Evolutionary conservation across 2,888 invertebrate species (phyloP), one percentile per base, ranked within the genome.

Genomic region (Netelia fuscicornis): DNA sequence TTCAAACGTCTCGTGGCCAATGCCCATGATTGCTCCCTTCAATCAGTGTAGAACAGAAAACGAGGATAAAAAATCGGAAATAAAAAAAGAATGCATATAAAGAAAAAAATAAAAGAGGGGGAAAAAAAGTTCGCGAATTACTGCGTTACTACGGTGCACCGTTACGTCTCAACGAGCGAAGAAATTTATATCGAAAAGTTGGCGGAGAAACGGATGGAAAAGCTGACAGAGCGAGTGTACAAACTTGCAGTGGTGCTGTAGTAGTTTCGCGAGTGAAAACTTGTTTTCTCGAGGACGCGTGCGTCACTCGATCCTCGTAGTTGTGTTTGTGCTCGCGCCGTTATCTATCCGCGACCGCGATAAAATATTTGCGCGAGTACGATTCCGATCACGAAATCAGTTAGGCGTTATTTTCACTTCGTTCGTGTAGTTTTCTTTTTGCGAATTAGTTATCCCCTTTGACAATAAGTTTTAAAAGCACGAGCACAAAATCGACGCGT

Each of bases 141-240:
- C 30, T 5, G 30, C 30, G 30, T 3, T 30, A 30, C 30, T 0
- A 30, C 2, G 30, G 30, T 30, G 30, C 30, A 30, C 83, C 81
- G 74, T 85, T 30, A 78, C 86, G 82, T 86, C 74, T 80, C 85
- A 85, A 82, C 70, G 85, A 83, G 62, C 78, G 78, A 79, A 70
- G 77, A 87, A 86, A 87, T 85, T 85, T 87, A 86, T 87, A 85
- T 86, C 75, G 23, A 48, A 81, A 70, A 83, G 86, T 86, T 86
- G 68, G 67, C 78, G 72, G 8, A 78, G 44, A 8, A 78, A 25
- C 70, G 65, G 52, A 71, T 42, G 25, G 70, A 72, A 71, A 64
- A 62, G 60, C 48, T 68, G 23, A 67, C 67, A 42, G 44, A 65
- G 30, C 42, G 44, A 48, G 60, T 54, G 37, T 67, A 48, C 44